Percentiles rank a stretch among this genome's conserved stretches.
Evolutionary conservation across 2,797 vertebrate species (phyloP).

Genomic region (Halcyon leucocephala): DNA sequence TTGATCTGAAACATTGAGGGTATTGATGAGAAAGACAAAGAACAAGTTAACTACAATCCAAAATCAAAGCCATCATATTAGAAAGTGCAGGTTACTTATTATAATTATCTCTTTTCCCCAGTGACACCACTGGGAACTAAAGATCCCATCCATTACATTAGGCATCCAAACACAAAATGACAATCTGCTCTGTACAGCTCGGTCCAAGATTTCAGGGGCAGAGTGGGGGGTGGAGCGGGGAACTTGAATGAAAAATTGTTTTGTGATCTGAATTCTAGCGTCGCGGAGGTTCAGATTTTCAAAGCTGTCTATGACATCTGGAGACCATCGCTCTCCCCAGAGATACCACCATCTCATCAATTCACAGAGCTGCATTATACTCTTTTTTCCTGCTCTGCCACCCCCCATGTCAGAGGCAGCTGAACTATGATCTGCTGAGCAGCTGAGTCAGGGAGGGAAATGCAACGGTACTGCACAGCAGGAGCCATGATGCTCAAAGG

Average conservation of each 20-base stretch:
- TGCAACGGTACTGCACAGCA: not conserved
- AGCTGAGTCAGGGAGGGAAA: slow-evolving; percentile 24
- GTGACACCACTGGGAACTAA: not conserved
- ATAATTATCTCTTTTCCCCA: not conserved
- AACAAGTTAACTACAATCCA: not conserved
- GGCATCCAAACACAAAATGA: not conserved
- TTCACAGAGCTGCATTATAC: accelerated
- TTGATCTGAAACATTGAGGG: not conserved
- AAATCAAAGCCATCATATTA: not conserved
- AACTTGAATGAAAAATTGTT: not conserved
- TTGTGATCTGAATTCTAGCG: not conserved
- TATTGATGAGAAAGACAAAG: slow-evolving; percentile 12
- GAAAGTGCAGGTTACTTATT: not conserved
- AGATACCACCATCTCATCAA: not conserved
- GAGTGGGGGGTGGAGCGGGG: not conserved
- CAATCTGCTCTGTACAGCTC: not conserved
- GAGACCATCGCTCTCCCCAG: not conserved
- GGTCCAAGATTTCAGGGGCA: not conserved
- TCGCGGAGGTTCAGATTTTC: not conserved
- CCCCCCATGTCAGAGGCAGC: not conserved
- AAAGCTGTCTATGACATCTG: slow-evolving; percentile 48
- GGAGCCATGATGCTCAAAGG: not conserved
- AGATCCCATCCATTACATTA: not conserved
- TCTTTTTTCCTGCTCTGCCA: slow-evolving; percentile 1
- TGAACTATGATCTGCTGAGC: slow-evolving; percentile 17